Conservation (phyloP, 2,797 vertebrate genomes). For the Gila robusta region DNA sequence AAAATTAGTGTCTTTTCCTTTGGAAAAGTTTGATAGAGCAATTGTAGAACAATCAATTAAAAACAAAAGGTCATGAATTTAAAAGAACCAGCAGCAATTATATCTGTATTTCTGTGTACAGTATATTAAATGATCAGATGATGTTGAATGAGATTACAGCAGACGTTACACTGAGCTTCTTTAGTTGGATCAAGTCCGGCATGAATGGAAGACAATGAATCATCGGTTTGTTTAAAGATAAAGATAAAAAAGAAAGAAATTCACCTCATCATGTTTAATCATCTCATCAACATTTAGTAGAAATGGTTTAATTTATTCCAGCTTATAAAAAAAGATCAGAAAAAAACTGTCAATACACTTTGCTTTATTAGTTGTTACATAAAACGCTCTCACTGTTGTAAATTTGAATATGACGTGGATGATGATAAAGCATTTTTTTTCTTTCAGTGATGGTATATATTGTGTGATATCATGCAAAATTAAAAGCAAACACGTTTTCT, state of each 20-base stretch:
- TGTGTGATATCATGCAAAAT: conserved; percentile 55
- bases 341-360: background rate
- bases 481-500: conserved; percentile 21
- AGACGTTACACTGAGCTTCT: conserved; percentile 72
- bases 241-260: background rate
- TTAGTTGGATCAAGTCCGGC: conserved; percentile 73
- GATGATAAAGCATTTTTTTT: conserved; percentile 53
- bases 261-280: background rate
- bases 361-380: background rate
- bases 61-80: background rate
- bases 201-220: conserved; percentile 64
- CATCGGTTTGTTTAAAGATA: conserved; percentile 58
- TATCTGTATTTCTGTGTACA: conserved; percentile 59
- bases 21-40: background rate
- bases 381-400: conserved; percentile 22
- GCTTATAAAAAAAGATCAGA: background rate
- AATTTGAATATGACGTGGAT: conserved; percentile 55
- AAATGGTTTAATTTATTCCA: background rate
- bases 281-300: background rate
- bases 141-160: conserved; percentile 77
- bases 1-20: background rate
- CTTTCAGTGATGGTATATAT: conserved; percentile 31
- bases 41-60: background rate
- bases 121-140: conserved; percentile 61
- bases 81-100: conserved; percentile 18